Evolutionary conservation across 2,888 invertebrate species (phyloP).

Genomic region (Acronicta psi): DNA sequence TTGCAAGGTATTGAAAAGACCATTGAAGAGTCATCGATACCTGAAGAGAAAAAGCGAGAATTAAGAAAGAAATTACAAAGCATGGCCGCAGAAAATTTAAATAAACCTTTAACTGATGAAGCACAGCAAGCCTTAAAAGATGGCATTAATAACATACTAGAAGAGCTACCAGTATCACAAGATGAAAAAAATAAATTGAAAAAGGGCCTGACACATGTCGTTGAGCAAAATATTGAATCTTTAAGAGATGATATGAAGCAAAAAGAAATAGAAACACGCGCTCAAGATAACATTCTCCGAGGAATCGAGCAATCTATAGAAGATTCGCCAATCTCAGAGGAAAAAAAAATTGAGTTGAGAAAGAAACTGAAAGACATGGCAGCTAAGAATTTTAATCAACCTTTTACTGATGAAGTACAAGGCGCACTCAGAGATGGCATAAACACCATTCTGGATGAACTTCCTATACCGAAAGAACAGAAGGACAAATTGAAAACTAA

Average conservation of each 20-base stretch:
- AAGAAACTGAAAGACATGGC: slow-evolving; percentile 6
- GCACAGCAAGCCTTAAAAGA: too few relatives aligned
- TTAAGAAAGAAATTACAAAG: too few relatives aligned
- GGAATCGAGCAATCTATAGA: background rate
- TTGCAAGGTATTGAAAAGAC: too few relatives aligned
- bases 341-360: slow-evolving; percentile 5
- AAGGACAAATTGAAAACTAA: slow-evolving; percentile 2
- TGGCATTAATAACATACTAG: too few relatives aligned
- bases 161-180: background rate
- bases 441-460: slow-evolving; percentile 1
- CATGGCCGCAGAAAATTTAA: too few relatives aligned
- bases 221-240: too few relatives aligned
- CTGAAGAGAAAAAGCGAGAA: too few relatives aligned
- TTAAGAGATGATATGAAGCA: background rate
- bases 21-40: too few relatives aligned
- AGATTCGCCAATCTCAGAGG: background rate
- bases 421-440: slow-evolving; percentile 4
- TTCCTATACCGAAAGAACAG: background rate
- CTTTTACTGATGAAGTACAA: background rate
- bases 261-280: background rate
- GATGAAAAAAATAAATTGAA: slow-evolving; percentile 1
- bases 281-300: background rate
- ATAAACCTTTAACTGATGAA: too few relatives aligned
- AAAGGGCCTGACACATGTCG: background rate
- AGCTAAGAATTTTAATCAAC: background rate